These are phyloP conservation scores for Ascidia mentula DNA, from an alignment of 23 tunicate genomes.

Conservation along the genomic window DNA sequence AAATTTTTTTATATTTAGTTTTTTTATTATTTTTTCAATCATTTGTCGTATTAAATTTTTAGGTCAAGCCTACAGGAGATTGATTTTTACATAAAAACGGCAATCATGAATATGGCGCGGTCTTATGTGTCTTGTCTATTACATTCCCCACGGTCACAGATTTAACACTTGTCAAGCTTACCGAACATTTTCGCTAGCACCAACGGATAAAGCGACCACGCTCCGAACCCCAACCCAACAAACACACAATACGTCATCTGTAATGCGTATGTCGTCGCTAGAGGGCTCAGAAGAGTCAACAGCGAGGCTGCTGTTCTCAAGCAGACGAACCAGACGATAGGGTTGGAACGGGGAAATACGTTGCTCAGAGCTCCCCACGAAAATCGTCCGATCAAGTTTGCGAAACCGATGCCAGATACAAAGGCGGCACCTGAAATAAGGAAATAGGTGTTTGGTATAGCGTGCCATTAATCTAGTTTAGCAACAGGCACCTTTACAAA, in stretches of 20 bases:
- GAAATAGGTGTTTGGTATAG: too few species aligned
- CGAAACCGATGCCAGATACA: constrained; percentile 45
- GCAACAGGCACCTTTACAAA: too few species aligned
- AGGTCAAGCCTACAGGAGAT: too few species aligned
- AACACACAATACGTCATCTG: constrained; percentile 29
- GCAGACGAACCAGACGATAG: constrained; percentile 18
- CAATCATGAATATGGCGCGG: too few species aligned
- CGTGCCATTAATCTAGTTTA: too few species aligned
- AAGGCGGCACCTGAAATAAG: constrained; percentile 27
- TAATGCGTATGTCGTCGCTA: constrained; percentile 26
- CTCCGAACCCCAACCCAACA: constrained; percentile 45
- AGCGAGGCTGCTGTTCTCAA: constrained; percentile 27
- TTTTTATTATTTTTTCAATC: too few species aligned
- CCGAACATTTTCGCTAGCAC: constrained; percentile 45
- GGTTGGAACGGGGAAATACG: not conserved
- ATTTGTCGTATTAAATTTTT: too few species aligned
- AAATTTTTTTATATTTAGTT: not conserved
- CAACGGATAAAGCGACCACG: constrained; percentile 56
- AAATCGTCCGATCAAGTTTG: constrained; percentile 48
- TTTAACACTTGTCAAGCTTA: too few species aligned
- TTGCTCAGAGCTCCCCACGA: constrained; percentile 44
- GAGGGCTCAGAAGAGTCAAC: constrained; percentile 39
- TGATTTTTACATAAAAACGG: too few species aligned
- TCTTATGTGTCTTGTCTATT: too few species aligned
- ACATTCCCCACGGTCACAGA: too few species aligned